These are phyloP conservation scores for Cataglyphis altisquamis DNA, from an alignment of 2,888 invertebrate genomes.

Conservation along the genomic window DNA sequence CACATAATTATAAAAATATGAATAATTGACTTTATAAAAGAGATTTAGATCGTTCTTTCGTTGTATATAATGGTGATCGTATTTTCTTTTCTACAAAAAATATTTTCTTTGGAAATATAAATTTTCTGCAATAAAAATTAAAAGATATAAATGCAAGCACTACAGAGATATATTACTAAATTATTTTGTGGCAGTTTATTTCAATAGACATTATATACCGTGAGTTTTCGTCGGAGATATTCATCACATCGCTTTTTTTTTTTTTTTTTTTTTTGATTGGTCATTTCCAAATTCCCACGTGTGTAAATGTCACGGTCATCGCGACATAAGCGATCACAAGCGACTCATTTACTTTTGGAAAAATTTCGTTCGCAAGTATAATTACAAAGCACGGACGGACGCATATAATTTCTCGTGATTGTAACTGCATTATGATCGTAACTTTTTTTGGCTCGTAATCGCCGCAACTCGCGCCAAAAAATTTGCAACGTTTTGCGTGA, in stretches of 20 bases:
- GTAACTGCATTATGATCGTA: slow-evolving; percentile 63
- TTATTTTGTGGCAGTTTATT: not conserved
- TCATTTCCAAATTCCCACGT: slow-evolving; percentile 15
- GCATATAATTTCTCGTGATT: slow-evolving; percentile 64
- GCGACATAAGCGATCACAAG: slow-evolving; percentile 33
- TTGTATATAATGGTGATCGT: not conserved
- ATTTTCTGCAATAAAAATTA: not conserved
- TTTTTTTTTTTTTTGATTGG: not conserved
- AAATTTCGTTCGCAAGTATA: slow-evolving; percentile 65
- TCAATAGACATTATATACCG: not conserved
- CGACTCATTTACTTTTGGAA: slow-evolving; percentile 60
- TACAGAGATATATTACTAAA: not conserved
- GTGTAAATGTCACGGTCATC: slow-evolving; percentile 19
- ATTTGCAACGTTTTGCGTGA: slow-evolving; percentile 59
- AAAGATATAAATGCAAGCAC: too few species aligned
- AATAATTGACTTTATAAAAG: not conserved
- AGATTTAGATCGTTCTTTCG: not conserved
- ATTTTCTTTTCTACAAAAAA: not conserved
- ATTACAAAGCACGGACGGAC: slow-evolving; percentile 62
- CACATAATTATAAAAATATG: not conserved
- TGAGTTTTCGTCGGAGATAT: slow-evolving; percentile 32
- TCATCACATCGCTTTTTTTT: not conserved
- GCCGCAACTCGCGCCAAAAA: slow-evolving; percentile 46
- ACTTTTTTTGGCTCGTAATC: slow-evolving; percentile 57
- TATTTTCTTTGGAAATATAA: slow-evolving; percentile 1